Percentiles rank a stretch among this genome's conserved stretches.
Conservation (phyloP, 2,888 invertebrate species). For the Hofmannophila pseudospretella region DNA sequence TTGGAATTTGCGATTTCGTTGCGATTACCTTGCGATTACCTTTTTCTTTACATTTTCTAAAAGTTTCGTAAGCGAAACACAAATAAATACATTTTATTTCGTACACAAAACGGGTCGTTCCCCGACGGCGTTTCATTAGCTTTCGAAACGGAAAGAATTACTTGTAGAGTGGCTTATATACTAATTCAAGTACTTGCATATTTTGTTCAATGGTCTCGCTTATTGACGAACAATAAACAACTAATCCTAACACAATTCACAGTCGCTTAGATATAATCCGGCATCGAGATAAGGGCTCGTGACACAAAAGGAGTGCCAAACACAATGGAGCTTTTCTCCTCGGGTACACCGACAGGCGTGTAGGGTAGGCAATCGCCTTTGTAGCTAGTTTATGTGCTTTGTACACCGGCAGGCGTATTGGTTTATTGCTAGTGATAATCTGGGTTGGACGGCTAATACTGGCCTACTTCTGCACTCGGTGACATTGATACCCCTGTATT, state of each 20-base stretch:
- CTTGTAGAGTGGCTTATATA: too few species aligned
- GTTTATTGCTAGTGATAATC: slow-evolving; percentile 27
- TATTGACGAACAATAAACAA: slow-evolving; percentile 6
- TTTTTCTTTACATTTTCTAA: too few species aligned
- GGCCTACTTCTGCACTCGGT: slow-evolving; percentile 2
- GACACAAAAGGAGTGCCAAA: slow-evolving; percentile 49
- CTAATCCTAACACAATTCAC: slow-evolving; percentile 3
- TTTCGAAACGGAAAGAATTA: too few species aligned
- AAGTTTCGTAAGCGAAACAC: too few species aligned
- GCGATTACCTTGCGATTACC: too few species aligned
- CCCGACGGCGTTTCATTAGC: too few species aligned
- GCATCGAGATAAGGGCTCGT: slow-evolving; percentile 24
- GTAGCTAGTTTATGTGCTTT: slow-evolving; percentile 48
- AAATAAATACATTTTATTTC: too few species aligned
- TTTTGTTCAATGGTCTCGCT: too few species aligned
- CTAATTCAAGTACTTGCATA: too few species aligned
- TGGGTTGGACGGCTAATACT: slow-evolving; percentile 8
- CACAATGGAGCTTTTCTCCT: slow-evolving; percentile 45
- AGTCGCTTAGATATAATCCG: slow-evolving; percentile 20
- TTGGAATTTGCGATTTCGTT: too few species aligned
- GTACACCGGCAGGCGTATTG: slow-evolving; percentile 28
- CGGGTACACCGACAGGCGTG: slow-evolving; percentile 39
- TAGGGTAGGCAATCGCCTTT: slow-evolving; percentile 49
- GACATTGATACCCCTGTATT: not conserved
- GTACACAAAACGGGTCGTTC: too few species aligned